A percentile compares a stretch with the other conserved stretches of the same genome.
phyloP scores from a whole-genome alignment of 1,140 invertebrate species.

The Zaprionus ornatus region DNA sequence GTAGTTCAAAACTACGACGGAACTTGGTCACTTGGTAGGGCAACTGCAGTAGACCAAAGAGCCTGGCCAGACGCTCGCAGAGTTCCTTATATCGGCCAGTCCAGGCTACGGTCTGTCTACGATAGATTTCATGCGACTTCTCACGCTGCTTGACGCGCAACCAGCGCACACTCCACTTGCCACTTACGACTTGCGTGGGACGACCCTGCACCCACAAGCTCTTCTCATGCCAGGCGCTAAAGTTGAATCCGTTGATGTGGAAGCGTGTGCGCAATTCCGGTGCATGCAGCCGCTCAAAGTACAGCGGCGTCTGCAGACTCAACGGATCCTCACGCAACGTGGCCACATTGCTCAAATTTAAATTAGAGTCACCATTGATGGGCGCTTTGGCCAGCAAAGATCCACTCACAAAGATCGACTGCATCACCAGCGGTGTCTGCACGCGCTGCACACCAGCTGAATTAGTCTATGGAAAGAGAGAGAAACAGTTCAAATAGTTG shows the following conservation, averaged over 20 bases:
- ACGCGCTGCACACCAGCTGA: slow-evolving; percentile 49
- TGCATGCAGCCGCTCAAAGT: slow-evolving; percentile 53
- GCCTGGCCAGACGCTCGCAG: slow-evolving; percentile 33
- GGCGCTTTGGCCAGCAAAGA: slow-evolving; percentile 27
- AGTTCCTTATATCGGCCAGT: slow-evolving; percentile 34
- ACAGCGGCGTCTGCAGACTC: slow-evolving; percentile 63
- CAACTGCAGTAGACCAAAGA: slow-evolving; percentile 38
- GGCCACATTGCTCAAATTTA: slow-evolving; percentile 65
- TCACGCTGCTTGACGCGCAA: slow-evolving; percentile 48
- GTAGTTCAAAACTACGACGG: slow-evolving; percentile 31
- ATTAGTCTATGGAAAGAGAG: slow-evolving; percentile 31
- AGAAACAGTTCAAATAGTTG: background rate
- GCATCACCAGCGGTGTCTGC: slow-evolving; percentile 57
- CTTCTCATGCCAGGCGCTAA: slow-evolving; percentile 56
- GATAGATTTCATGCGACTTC: slow-evolving; percentile 13
- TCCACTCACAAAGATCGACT: slow-evolving; percentile 40
- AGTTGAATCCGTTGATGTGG: slow-evolving; percentile 65
- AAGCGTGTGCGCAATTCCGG: slow-evolving; percentile 47
- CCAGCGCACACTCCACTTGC: slow-evolving; percentile 69
- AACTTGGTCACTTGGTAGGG: slow-evolving; percentile 58
- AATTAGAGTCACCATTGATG: slow-evolving; percentile 52
- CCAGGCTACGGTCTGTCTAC: slow-evolving; percentile 35
- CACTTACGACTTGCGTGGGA: slow-evolving; percentile 53
- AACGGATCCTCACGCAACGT: slow-evolving; percentile 39
- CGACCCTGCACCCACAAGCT: slow-evolving; percentile 55